Evolutionary conservation across 2,888 invertebrate species (phyloP).

Genomic region (Drosophila seclusa): DNA sequence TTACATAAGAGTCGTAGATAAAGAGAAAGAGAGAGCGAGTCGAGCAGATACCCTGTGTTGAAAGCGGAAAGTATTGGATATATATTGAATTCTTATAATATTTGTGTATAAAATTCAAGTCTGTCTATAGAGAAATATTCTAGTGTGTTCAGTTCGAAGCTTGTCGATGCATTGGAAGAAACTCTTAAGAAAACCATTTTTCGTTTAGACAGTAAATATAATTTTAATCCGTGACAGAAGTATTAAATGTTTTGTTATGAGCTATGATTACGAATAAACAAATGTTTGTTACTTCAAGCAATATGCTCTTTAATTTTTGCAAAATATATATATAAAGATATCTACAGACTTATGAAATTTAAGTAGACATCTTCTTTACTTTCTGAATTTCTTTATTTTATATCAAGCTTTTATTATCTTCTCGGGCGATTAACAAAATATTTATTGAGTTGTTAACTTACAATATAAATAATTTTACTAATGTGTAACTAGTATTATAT

Average conservation of each 20-base stretch:
- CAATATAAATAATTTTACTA: neutral
- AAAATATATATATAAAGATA: neutral
- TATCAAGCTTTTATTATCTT: neutral
- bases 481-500: neutral
- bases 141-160: neutral
- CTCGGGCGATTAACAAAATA: neutral
- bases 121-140: neutral
- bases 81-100: neutral
- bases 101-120: accelerated
- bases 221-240: accelerated
- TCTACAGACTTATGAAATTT: neutral
- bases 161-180: neutral
- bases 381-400: neutral
- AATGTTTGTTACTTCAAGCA: neutral
- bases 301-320: neutral
- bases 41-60: slow-evolving; percentile 6
- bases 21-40: neutral
- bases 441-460: neutral
- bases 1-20: slow-evolving; percentile 20
- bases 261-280: neutral
- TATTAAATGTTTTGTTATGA: too few species aligned
- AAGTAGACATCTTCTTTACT: neutral
- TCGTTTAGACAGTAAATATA: neutral
- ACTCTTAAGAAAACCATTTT: neutral
- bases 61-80: neutral